Conservation (phyloP, 2,797 vertebrate genomes). For the Pangasius krempfi region DNA sequence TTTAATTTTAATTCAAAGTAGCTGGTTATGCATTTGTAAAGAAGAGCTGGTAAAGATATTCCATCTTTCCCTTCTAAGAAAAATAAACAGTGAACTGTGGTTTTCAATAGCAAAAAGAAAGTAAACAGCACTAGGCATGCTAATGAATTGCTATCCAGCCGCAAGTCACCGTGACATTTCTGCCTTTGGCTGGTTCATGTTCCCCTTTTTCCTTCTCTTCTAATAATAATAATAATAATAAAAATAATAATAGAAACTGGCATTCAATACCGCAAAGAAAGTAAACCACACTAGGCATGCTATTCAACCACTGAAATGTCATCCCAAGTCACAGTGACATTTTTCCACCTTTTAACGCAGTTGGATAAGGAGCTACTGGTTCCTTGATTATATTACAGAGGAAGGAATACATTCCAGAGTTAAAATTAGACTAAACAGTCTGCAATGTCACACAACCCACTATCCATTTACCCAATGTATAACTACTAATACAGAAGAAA, state of each 20-base stretch:
- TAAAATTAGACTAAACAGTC: not conserved
- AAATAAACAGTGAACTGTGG: not conserved
- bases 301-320: conserved; percentile 22
- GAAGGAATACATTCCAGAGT: not conserved
- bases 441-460: not conserved
- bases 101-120: not conserved
- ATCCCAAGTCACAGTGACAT: conserved; percentile 21
- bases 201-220: conserved; percentile 1
- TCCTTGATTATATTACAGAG: not conserved
- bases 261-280: not conserved
- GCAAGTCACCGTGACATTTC: conserved; percentile 10
- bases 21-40: not conserved
- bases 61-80: not conserved
- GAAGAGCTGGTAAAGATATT: not conserved
- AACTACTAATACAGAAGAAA: conserved; percentile 3
- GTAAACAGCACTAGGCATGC: not conserved
- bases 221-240: not conserved
- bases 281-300: not conserved
- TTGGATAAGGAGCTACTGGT: conserved; percentile 6
- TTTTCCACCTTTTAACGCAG: conserved; percentile 19
- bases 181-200: conserved; percentile 1
- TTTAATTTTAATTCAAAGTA: not conserved
- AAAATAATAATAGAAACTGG: not conserved
- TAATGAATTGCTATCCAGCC: conserved; percentile 4
- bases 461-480: not conserved